These are phyloP conservation scores for Rosalia funebris DNA, from an alignment of 2,888 invertebrate species.

Conservation along the genomic window DNA sequence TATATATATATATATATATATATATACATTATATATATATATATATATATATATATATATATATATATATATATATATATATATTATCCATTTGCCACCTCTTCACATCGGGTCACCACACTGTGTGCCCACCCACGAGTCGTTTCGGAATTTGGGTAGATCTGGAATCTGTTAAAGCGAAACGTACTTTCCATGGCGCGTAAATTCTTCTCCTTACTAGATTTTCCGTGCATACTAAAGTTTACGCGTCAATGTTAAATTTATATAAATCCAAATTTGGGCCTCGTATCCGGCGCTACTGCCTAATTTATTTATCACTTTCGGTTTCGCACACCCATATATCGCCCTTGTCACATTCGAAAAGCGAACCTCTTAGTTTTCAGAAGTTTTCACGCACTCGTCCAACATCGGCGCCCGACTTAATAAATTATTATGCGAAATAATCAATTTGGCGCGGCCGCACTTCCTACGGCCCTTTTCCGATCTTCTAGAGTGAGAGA, in stretches of 20 bases:
- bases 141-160: too few species aligned
- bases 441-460: constrained; percentile 7
- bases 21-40: too few species aligned
- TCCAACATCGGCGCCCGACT: neutral
- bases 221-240: neutral
- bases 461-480: neutral
- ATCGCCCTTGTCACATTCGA: neutral
- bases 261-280: neutral
- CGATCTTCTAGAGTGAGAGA: neutral
- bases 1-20: too few species aligned
- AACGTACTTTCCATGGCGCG: too few species aligned
- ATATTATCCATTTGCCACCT: too few species aligned
- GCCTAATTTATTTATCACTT: neutral
- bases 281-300: neutral
- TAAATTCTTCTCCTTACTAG: too few species aligned
- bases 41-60: too few species aligned
- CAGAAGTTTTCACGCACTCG: constrained; percentile 8
- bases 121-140: too few species aligned
- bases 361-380: constrained; percentile 7
- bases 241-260: neutral
- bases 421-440: constrained; percentile 18
- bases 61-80: too few species aligned
- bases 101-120: too few species aligned
- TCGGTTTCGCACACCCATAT: neutral
- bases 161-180: too few species aligned